Evolutionary conservation across 2,797 vertebrate species (phyloP).

Genomic region (Acrossocheilus wenchowensis): DNA sequence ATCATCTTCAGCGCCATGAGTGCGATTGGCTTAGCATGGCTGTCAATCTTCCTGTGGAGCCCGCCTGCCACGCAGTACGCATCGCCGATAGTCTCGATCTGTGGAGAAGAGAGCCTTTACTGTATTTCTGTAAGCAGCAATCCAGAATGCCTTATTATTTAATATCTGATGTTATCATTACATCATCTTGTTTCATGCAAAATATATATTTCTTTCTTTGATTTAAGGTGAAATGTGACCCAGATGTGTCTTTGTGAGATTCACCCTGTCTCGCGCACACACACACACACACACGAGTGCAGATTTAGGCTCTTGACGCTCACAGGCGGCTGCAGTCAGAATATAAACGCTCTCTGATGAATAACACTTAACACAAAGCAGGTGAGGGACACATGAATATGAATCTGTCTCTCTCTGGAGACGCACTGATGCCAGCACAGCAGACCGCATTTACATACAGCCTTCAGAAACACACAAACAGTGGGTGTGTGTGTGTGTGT

Average conservation of each 20-base stretch:
- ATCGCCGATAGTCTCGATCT: conserved; percentile 99
- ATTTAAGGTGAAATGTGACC: neutral
- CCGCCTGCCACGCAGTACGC: conserved; percentile 97
- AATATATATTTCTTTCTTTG: neutral
- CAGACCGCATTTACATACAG: conserved; percentile 9
- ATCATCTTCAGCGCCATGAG: conserved; percentile 99
- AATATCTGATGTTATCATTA: neutral
- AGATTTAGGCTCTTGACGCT: neutral
- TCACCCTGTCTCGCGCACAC: neutral
- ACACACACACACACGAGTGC: neutral
- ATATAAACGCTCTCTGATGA: conserved; percentile 12
- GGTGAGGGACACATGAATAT: conserved; percentile 41
- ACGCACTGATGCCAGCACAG: conserved; percentile 19
- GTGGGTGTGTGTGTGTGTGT: neutral
- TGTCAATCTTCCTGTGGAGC: conserved; percentile 94
- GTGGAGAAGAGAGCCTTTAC: conserved; percentile 51
- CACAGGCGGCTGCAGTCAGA: conserved; percentile 17
- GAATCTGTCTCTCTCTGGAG: conserved; percentile 14
- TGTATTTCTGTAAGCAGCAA: neutral
- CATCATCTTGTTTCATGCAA: neutral
- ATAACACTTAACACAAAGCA: conserved; percentile 38
- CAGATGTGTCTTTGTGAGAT: neutral
- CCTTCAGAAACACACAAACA: neutral
- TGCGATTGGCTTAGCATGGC: conserved; percentile 94
- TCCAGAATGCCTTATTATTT: neutral